Evolutionary conservation across 92 coral and sea anemone species (phyloP).

Genomic region (Umimayanthus chanpuru): DNA sequence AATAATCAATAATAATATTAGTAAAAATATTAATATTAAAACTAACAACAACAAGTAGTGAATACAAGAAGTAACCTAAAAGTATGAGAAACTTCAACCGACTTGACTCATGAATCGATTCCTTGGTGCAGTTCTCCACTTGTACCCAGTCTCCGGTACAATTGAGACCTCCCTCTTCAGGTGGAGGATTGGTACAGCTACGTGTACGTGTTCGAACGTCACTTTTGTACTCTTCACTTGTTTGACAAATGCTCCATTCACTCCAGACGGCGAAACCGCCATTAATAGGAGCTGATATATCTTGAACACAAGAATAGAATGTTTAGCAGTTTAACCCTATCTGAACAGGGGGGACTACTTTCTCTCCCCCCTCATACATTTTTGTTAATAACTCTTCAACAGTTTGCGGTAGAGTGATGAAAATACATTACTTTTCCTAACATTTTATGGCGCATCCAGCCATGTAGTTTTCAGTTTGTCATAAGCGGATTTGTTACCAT

Average conservation of each 20-base stretch:
- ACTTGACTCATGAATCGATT: not conserved
- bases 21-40: too few relatives aligned
- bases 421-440: too few relatives aligned
- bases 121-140: not conserved
- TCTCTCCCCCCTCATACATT: too few relatives aligned
- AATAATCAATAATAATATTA: too few relatives aligned
- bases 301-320: not conserved
- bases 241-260: not conserved
- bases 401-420: too few relatives aligned
- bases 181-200: not conserved
- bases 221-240: not conserved
- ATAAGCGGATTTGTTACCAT: too few relatives aligned
- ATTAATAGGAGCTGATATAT: not conserved
- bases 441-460: too few relatives aligned
- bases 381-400: too few relatives aligned
- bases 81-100: not conserved
- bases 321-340: too few relatives aligned
- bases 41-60: not conserved
- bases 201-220: not conserved
- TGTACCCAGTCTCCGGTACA: conserved; percentile 11
- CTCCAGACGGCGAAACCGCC: not conserved
- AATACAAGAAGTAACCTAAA: not conserved
- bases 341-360: too few relatives aligned
- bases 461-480: too few relatives aligned
- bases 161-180: not conserved